These are phyloP conservation scores for Melanocharis versteri DNA, from an alignment of 2,113 vertebrate genomes.

Conservation along the genomic window DNA sequence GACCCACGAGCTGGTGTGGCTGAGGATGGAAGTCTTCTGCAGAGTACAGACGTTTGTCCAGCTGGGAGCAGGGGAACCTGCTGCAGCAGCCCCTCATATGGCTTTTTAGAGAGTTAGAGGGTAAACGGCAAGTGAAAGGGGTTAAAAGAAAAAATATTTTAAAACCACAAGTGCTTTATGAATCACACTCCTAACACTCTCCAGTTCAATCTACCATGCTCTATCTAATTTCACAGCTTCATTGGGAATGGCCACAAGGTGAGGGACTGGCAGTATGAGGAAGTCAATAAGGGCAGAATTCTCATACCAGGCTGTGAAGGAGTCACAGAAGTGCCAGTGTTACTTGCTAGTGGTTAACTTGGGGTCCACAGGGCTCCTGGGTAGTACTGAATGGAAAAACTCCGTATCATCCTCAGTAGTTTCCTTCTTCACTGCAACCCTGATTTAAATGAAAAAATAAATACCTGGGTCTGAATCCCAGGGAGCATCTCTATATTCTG, in stretches of 20 bases:
- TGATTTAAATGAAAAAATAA: background rate
- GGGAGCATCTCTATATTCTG: background rate
- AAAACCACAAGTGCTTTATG: background rate
- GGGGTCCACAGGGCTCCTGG: background rate
- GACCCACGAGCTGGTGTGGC: fast-evolving
- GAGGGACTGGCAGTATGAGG: conserved; percentile 20
- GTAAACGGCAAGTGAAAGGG: background rate
- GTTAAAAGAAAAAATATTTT: background rate
- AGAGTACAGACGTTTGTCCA: fast-evolving
- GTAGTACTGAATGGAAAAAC: background rate
- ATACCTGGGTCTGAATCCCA: background rate
- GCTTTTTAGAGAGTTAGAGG: background rate
- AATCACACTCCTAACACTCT: background rate
- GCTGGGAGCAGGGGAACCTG: background rate
- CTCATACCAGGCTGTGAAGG: background rate
- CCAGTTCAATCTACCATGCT: conserved; percentile 24
- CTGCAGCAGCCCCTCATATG: background rate
- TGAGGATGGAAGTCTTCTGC: background rate
- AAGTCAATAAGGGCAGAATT: conserved; percentile 26
- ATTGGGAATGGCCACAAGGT: conserved; percentile 34
- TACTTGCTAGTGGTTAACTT: background rate
- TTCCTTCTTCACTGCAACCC: background rate
- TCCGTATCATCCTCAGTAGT: background rate
- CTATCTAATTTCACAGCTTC: conserved; percentile 58
- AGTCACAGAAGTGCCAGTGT: background rate